Percentiles rank a stretch among this genome's conserved stretches.
Evolutionary conservation across 2,113 vertebrate species (phyloP).

Genomic region (Colaptes auratus): DNA sequence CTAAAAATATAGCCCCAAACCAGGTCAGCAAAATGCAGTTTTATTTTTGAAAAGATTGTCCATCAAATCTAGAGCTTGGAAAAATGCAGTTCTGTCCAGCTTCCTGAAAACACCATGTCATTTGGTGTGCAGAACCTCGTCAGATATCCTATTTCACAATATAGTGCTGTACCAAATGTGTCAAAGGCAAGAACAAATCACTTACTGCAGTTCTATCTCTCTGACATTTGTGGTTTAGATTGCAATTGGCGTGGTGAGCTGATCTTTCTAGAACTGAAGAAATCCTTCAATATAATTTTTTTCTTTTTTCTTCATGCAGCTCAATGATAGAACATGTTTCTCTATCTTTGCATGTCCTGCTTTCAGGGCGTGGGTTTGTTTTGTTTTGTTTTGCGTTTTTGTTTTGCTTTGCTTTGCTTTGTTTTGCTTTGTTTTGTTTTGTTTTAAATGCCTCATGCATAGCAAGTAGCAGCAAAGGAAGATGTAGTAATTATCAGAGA

Average conservation of each 20-base stretch:
- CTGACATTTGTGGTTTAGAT: not conserved
- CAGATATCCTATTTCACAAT: not conserved
- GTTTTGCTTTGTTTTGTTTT: not conserved
- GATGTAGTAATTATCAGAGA: not conserved
- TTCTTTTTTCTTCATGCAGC: not conserved
- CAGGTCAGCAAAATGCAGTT: not conserved
- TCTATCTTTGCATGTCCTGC: not conserved
- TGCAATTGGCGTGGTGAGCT: not conserved
- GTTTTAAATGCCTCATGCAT: not conserved
- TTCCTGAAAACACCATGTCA: not conserved
- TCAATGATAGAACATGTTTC: not conserved
- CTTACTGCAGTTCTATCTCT: not conserved
- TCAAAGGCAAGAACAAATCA: constrained; percentile 27
- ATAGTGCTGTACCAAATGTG: not conserved
- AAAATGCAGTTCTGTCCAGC: not conserved
- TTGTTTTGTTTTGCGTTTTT: not conserved
- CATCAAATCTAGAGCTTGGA: not conserved
- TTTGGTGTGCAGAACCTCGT: not conserved
- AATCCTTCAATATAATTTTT: not conserved
- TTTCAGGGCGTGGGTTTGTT: not conserved
- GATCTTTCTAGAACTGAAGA: not conserved
- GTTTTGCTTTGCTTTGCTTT: no score
- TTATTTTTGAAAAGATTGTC: not conserved
- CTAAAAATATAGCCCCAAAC: not conserved
- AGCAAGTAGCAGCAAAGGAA: not conserved